Conservation (phyloP, 2,888 invertebrate genomes). For the Latrodectus elegans region DNA sequence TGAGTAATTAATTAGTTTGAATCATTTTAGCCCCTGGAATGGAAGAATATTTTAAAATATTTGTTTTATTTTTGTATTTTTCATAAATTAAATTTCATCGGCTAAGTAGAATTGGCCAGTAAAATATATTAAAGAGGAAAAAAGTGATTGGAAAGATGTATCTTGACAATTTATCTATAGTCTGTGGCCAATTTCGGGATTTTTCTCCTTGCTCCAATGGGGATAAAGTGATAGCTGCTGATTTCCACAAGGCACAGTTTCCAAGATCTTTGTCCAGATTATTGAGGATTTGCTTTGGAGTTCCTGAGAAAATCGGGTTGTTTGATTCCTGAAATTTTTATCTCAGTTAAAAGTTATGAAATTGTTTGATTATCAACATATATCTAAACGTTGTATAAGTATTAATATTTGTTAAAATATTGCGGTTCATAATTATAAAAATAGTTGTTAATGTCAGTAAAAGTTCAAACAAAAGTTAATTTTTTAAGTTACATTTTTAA, state of each 20-base stretch:
- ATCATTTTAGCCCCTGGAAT: too few relatives aligned
- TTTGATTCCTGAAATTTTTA: slow-evolving; percentile 14
- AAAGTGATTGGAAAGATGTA: slow-evolving; percentile 36
- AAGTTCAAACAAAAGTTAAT: too few relatives aligned
- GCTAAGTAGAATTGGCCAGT: slow-evolving; percentile 39
- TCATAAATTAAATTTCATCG: background rate
- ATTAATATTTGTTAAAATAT: too few relatives aligned
- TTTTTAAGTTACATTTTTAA: too few relatives aligned
- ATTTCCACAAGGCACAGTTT: slow-evolving; percentile 8
- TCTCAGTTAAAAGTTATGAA: too few relatives aligned
- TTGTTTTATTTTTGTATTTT: too few relatives aligned
- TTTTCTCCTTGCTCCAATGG: background rate
- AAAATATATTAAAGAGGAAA: slow-evolving; percentile 45
- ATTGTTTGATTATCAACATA: too few relatives aligned
- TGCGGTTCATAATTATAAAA: too few relatives aligned
- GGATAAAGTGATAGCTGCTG: slow-evolving; percentile 8
- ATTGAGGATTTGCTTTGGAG: background rate
- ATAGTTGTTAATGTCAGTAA: too few relatives aligned
- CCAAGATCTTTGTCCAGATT: background rate
- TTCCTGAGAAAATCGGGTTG: background rate
- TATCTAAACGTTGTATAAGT: too few relatives aligned
- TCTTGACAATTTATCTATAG: slow-evolving; percentile 36
- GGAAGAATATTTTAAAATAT: too few relatives aligned
- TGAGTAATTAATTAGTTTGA: too few relatives aligned
- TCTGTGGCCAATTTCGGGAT: slow-evolving; percentile 20